These are phyloP conservation scores for Zaprionus kolodkinae DNA, from an alignment of 1,140 invertebrate species.

Conservation along the genomic window DNA sequence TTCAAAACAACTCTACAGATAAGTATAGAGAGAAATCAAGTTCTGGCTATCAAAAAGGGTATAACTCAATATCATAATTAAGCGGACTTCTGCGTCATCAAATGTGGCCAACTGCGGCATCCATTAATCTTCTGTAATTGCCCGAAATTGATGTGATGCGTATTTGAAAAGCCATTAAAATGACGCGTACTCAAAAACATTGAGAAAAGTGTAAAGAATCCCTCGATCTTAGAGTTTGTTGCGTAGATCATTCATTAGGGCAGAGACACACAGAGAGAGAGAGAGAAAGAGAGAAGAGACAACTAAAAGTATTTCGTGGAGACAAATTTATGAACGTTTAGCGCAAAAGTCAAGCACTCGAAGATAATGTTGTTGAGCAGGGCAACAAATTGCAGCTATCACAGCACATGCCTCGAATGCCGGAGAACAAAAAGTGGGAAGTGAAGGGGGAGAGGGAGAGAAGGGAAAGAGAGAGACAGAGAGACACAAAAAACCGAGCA, in stretches of 20 bases:
- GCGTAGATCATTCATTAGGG: constrained; percentile 46
- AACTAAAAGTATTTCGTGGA: constrained; percentile 67
- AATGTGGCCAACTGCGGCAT: constrained; percentile 56
- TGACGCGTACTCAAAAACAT: constrained; percentile 39
- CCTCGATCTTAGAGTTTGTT: not conserved
- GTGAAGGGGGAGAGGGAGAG: constrained; percentile 6
- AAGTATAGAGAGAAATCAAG: constrained; percentile 28
- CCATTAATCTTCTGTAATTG: constrained; percentile 79
- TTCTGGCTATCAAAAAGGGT: constrained; percentile 49
- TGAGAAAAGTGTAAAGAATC: constrained; percentile 25
- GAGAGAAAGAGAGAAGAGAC: constrained; percentile 22
- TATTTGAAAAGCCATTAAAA: constrained; percentile 78
- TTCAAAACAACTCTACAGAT: not conserved
- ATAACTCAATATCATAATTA: constrained; percentile 65
- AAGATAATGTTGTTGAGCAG: constrained; percentile 71
- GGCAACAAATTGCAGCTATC: constrained; percentile 79
- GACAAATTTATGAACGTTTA: constrained; percentile 83
- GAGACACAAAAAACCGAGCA: constrained; percentile 20
- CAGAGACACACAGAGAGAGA: too few relatives aligned
- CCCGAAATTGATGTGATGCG: constrained; percentile 78
- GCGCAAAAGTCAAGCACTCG: constrained; percentile 79
- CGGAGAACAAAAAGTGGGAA: constrained; percentile 7
- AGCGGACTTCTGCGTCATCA: constrained; percentile 27
- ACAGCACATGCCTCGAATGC: constrained; percentile 66
- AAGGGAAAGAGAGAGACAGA: constrained; percentile 1